Evolutionary conservation across 2,888 invertebrate species (phyloP), one percentile per base, ranked within the genome.

Genomic region (Slavum lentiscoides): DNA sequence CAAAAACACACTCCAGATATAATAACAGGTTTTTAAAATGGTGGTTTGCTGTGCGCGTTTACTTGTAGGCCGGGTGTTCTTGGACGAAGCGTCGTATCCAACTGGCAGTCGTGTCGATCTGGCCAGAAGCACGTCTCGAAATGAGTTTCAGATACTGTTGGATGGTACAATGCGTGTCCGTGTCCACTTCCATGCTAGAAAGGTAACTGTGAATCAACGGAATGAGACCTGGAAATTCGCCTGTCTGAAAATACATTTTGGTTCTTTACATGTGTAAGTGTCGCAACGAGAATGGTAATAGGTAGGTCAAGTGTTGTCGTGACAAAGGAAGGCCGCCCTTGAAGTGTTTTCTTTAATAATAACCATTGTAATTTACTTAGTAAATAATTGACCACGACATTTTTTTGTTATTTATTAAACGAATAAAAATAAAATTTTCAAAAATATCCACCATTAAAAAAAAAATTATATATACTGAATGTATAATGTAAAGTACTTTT

Each of bases 121-220:
- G 94, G 49, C 98, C 98, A 84, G 93, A 91, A 9, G 96, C 95
- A 85, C 95, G 90, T 82, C 91, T 90, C 86, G 93, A 93, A 86
- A 99, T 97, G 83, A 98, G 91, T 86, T 93, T 94, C 83, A 99
- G 90, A 88, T 99, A 99, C 88, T 97, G 95, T 87, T 95, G 94
- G 85, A 99, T 94, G 13, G 97, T 96, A 88, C 98, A 98, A 87
- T 96, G 94, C 62, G 98, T 98, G 87, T 98, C 98, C 2, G 97
- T 96, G 88, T 99, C 99, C 73, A 98, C 94, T 87, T 99, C 98
- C 91, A 98, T 95, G 82, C 94, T 94, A 84, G 93, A 93, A 85
- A 99, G 89, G 88, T 97, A 99, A 85, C 94, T 95, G 86, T 96
- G 94, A 83, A 99, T 96, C 84, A 99, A 88, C 6, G 97, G 95